A percentile compares a stretch with the other conserved stretches of the same genome.
These are phyloP conservation scores for Tretioscincus oriximinensis DNA, from an alignment of 2,113 vertebrate species.

Conservation along the genomic window DNA sequence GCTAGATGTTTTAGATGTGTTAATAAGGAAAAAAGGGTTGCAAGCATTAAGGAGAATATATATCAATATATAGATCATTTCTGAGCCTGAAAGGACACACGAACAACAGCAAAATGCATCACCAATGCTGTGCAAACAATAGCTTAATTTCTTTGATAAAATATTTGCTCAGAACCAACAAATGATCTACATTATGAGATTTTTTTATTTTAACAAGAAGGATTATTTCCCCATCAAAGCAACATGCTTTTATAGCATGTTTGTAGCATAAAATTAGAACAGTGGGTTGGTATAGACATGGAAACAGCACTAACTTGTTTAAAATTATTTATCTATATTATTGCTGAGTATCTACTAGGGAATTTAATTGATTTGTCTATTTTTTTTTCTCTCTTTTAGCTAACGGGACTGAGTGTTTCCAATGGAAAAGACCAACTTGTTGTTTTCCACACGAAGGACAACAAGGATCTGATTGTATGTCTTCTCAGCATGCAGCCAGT, in stretches of 20 bases:
- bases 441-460: constrained; percentile 96
- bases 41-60: not conserved
- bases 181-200: not conserved
- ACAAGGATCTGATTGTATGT: constrained; percentile 92
- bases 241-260: not conserved
- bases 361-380: fast-evolving
- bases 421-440: constrained; percentile 96
- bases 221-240: not conserved
- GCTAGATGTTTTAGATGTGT: too few relatives aligned
- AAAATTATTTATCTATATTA: not conserved
- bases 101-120: not conserved
- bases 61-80: not conserved
- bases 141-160: not conserved
- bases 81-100: not conserved
- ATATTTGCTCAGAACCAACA: not conserved
- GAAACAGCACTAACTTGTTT: not conserved
- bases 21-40: not conserved
- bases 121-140: not conserved
- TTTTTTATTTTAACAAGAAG: not conserved
- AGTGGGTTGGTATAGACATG: not conserved
- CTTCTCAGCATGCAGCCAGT: constrained; percentile 84
- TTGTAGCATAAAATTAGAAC: not conserved
- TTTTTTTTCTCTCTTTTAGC: constrained; percentile 61
- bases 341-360: not conserved
- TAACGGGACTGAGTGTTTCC: constrained; percentile 92